A percentile compares a stretch with the other conserved stretches of the same genome.
Evolutionary conservation across 2,113 vertebrate genomes (phyloP).

Genomic region (Labeo rohita): DNA sequence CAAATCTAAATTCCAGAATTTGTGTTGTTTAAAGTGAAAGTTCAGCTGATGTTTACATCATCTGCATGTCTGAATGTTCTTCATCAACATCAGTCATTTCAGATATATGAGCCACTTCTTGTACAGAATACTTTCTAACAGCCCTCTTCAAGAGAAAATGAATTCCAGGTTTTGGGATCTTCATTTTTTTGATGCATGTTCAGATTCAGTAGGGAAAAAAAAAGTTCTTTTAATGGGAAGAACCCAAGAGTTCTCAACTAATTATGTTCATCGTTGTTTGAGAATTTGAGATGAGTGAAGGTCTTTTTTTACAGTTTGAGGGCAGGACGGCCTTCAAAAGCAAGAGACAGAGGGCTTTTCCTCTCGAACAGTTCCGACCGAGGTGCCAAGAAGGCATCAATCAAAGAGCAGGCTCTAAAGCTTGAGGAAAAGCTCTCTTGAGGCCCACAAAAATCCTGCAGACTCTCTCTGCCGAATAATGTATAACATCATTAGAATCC

Average conservation of each 20-base stretch:
- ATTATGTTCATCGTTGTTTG: neutral
- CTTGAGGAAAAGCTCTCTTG: slow-evolving; percentile 36
- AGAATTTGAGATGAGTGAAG: neutral
- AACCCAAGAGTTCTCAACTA: neutral
- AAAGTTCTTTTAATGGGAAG: neutral
- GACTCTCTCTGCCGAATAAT: slow-evolving; percentile 40
- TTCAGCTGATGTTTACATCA: neutral
- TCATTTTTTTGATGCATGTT: neutral
- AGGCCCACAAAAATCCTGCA: slow-evolving; percentile 13
- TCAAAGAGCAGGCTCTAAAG: slow-evolving; percentile 16
- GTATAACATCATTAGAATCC: slow-evolving; percentile 36
- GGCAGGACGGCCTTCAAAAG: neutral
- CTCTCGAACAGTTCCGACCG: slow-evolving; percentile 4
- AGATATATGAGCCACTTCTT: neutral
- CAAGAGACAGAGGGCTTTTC: slow-evolving; percentile 20
- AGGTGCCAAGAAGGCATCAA: slow-evolving; percentile 47
- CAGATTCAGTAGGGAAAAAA: neutral
- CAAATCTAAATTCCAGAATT: neutral
- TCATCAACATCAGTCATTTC: slow-evolving; percentile 3
- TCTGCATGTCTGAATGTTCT: neutral
- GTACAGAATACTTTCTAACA: neutral
- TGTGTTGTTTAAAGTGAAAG: neutral
- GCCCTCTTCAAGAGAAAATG: neutral
- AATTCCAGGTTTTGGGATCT: neutral
- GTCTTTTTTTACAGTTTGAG: neutral